phyloP scores from a whole-genome alignment of 2,888 invertebrate species.

The Aphodius sticticus region DNA sequence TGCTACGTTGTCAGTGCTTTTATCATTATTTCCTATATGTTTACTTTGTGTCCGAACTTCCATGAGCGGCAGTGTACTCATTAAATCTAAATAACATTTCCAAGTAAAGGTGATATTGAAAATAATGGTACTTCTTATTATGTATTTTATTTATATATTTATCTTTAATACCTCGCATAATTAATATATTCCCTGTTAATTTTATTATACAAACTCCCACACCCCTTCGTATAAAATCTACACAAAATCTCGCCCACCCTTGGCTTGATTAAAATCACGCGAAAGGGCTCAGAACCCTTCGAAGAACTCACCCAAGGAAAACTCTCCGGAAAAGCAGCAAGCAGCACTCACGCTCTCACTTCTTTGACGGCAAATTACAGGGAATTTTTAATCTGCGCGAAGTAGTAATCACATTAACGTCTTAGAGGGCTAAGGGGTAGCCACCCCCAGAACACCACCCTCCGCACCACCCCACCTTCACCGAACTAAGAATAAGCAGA shows the following conservation, averaged over 20 bases:
- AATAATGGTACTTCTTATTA: too few species aligned
- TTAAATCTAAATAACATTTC: too few species aligned
- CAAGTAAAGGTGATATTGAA: too few species aligned
- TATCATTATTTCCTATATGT: too few species aligned
- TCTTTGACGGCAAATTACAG: conserved; percentile 27
- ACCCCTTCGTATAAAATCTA: background rate
- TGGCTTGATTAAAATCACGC: background rate
- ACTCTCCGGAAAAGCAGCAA: background rate
- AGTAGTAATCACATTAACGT: conserved; percentile 38
- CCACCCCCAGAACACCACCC: background rate
- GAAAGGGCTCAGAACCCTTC: background rate
- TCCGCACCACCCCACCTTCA: background rate
- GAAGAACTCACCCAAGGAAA: background rate
- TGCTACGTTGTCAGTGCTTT: too few species aligned
- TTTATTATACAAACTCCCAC: too few species aligned
- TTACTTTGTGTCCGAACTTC: too few species aligned
- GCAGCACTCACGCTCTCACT: background rate
- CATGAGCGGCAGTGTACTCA: too few species aligned
- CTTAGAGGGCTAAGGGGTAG: conserved; percentile 20
- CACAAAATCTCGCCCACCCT: background rate
- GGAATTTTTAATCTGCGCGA: conserved; percentile 36
- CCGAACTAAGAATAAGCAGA: conserved; percentile 17
- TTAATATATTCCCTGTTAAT: too few species aligned
- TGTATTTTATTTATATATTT: too few species aligned
- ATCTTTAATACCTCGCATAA: too few species aligned